These are phyloP conservation scores for Latrodectus hesperus DNA, from an alignment of 2,888 invertebrate species.

Conservation along the genomic window DNA sequence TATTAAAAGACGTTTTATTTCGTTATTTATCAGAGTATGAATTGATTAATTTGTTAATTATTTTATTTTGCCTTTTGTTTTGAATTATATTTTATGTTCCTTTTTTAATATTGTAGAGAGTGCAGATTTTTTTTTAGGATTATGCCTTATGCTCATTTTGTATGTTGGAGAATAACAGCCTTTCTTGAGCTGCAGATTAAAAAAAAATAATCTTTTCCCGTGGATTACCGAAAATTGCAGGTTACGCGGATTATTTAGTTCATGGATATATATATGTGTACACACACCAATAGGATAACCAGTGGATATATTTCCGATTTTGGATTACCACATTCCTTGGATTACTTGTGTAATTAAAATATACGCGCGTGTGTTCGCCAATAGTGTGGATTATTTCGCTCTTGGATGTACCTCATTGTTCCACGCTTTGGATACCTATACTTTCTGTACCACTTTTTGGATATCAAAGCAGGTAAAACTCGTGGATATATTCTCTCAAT, in stretches of 20 bases:
- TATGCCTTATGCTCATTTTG: constrained; percentile 55
- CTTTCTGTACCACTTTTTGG: constrained; percentile 31
- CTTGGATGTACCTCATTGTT: constrained; percentile 36
- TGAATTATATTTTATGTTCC: constrained; percentile 35
- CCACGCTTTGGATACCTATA: constrained; percentile 35
- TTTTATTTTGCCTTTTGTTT: constrained; percentile 14
- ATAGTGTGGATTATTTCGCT: constrained; percentile 41
- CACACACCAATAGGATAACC: constrained; percentile 51
- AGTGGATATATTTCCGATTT: constrained; percentile 35
- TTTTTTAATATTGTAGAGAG: constrained; percentile 48
- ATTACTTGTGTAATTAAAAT: constrained; percentile 52
- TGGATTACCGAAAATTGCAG: constrained; percentile 9
- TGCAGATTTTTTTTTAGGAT: constrained; percentile 54
- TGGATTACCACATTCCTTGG: constrained; percentile 59
- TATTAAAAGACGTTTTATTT: background rate
- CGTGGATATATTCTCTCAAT: constrained; percentile 24
- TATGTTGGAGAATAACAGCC: constrained; percentile 47
- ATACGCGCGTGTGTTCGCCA: constrained; percentile 37
- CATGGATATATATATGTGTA: constrained; percentile 56
- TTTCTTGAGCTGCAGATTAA: constrained; percentile 3
- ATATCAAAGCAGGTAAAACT: constrained; percentile 29
- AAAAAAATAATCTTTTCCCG: background rate
- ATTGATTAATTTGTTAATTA: background rate
- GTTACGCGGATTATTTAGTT: constrained; percentile 23
- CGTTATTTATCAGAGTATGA: background rate